Evolutionary conservation across 2,797 vertebrate species (phyloP).

Genomic region (Falco berigora): DNA sequence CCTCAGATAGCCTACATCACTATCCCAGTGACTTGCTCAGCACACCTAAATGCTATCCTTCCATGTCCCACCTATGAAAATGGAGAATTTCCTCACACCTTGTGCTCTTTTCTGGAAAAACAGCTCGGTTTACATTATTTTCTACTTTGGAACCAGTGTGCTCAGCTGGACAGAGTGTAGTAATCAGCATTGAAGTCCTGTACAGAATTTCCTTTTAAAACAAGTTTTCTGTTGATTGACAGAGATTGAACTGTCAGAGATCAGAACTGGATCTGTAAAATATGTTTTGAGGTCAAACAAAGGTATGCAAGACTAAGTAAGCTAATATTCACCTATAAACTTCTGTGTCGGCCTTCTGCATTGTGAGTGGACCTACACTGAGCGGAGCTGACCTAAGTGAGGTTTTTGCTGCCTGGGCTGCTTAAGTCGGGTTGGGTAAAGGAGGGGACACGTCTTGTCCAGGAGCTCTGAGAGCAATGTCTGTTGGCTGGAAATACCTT

Average conservation of each 20-base stretch:
- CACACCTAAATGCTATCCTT: background rate
- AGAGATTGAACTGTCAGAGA: background rate
- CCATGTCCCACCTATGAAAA: background rate
- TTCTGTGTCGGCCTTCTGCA: accelerated
- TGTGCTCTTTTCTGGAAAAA: background rate
- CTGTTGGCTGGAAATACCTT: background rate
- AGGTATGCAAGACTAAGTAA: background rate
- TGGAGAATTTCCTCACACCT: background rate
- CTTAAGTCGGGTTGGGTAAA: background rate
- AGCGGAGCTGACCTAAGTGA: background rate
- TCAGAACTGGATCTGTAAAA: background rate
- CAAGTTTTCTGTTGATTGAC: background rate
- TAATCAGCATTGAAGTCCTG: background rate
- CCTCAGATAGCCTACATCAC: accelerated
- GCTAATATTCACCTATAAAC: background rate
- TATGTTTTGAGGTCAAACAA: background rate
- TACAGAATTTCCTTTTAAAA: background rate
- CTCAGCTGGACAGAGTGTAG: background rate
- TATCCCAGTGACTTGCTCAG: background rate
- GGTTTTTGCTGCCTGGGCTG: background rate
- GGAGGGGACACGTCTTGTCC: background rate
- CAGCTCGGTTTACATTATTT: background rate
- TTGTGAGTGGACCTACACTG: background rate
- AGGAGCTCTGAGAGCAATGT: background rate
- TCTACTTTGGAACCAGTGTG: background rate